Percentiles rank a stretch among this genome's conserved stretches.
Conservation (phyloP, 2,113 vertebrate species). For the Theristicus caerulescens region DNA sequence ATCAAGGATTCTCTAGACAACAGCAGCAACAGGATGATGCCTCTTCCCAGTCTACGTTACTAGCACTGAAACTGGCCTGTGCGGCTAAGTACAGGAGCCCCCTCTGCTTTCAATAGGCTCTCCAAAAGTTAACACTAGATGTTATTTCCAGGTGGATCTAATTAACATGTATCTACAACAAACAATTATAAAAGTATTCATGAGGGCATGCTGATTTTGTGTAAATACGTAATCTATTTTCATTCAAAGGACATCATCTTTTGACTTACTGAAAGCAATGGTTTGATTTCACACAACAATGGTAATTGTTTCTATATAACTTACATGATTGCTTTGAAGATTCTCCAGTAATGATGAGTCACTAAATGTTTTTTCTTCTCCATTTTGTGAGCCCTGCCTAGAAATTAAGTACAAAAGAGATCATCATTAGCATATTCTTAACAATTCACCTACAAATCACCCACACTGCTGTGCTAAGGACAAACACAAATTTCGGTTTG, state of each 20-base stretch:
- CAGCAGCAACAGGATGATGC: background rate
- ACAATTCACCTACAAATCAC: background rate
- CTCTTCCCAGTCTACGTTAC: background rate
- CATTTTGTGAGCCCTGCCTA: slow-evolving; percentile 86
- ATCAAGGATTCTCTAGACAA: background rate
- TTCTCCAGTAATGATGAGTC: slow-evolving; percentile 94
- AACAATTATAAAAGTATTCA: background rate
- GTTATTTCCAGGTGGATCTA: background rate
- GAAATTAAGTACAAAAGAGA: slow-evolving; percentile 6
- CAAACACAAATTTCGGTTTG: background rate
- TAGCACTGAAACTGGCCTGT: background rate
- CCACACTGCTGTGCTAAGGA: background rate
- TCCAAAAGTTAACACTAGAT: background rate
- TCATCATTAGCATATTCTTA: background rate
- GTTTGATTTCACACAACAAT: background rate
- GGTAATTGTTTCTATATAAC: slow-evolving; percentile 46
- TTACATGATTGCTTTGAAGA: slow-evolving; percentile 96
- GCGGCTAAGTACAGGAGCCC: background rate
- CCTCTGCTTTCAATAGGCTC: background rate
- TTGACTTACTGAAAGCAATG: background rate
- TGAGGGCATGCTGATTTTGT: background rate
- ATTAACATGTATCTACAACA: background rate
- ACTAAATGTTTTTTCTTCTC: slow-evolving; percentile 88
- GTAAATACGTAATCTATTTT: background rate
- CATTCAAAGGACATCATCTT: background rate